A percentile compares a stretch with the other conserved stretches of the same genome.
Evolutionary conservation across 2,888 invertebrate species (phyloP).

Genomic region (Folsomia candida): DNA sequence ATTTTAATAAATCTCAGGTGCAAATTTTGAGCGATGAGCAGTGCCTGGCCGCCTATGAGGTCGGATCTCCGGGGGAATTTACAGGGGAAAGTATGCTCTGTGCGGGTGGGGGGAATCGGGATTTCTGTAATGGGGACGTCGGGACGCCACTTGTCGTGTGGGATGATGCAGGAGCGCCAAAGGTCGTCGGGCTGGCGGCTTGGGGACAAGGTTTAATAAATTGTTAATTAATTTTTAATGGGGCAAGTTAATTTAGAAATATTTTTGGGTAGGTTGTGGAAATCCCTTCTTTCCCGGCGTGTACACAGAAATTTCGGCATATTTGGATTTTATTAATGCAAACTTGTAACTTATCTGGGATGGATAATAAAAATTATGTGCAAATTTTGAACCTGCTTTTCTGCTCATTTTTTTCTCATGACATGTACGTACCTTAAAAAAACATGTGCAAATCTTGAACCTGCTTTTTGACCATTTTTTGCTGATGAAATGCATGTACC

Average conservation of each 20-base stretch:
- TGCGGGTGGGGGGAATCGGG: slow-evolving; percentile 7
- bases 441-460: no score
- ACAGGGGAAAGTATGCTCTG: slow-evolving; percentile 17
- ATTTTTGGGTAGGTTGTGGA: slow-evolving; percentile 27
- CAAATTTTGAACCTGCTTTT: no score
- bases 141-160: neutral
- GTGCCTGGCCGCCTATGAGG: slow-evolving; percentile 2
- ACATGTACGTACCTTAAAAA: no score
- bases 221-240: no score
- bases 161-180: slow-evolving; percentile 18
- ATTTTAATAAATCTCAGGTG: no score
- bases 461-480: no score
- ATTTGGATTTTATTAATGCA: slow-evolving; percentile 25
- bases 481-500: no score
- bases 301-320: slow-evolving; percentile 26
- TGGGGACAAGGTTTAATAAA: slow-evolving; percentile 22
- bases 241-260: no score
- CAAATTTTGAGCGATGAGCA: no score
- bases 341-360: neutral
- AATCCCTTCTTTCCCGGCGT: slow-evolving; percentile 30
- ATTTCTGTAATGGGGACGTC: slow-evolving; percentile 14
- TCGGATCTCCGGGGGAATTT: neutral
- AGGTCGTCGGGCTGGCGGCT: neutral
- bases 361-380: no score
- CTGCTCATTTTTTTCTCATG: no score